Percentiles rank a stretch among this genome's conserved stretches.
These are phyloP conservation scores for Drosophila fuyamai DNA, from an alignment of 1,140 invertebrate genomes.

Conservation along the genomic window DNA sequence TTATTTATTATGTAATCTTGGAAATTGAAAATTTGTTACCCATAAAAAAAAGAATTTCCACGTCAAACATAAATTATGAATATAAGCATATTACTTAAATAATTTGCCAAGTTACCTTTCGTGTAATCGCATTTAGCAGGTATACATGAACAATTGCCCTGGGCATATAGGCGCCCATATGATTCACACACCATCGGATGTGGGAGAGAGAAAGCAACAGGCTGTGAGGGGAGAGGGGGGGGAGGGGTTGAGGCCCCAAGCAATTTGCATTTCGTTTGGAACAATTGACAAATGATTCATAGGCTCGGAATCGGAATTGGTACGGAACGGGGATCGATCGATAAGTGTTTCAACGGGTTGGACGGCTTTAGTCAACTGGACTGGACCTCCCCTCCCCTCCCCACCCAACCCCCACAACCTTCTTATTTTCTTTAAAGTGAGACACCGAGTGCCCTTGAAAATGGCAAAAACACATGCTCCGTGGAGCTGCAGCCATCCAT, in stretches of 20 bases:
- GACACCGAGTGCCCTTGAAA: constrained; percentile 69
- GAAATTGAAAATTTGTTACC: no score
- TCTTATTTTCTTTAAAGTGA: not conserved
- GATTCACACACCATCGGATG: constrained; percentile 19
- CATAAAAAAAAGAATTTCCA: not conserved
- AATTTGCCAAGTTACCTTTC: constrained; percentile 6
- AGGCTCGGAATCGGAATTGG: constrained; percentile 4
- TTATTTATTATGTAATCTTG: no score
- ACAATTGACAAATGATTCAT: constrained; percentile 74
- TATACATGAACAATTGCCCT: not conserved
- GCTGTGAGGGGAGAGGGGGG: not conserved
- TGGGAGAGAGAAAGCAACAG: constrained; percentile 1
- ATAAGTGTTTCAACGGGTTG: constrained; percentile 62
- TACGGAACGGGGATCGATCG: constrained; percentile 15
- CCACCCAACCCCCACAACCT: not conserved
- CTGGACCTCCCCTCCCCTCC: not conserved
- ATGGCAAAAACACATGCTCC: constrained; percentile 74
- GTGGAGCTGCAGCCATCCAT: constrained; percentile 36
- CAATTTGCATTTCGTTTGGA: constrained; percentile 49
- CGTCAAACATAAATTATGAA: not conserved
- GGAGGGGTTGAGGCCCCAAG: not conserved
- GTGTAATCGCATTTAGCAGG: not conserved
- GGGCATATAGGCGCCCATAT: constrained; percentile 2
- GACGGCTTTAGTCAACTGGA: constrained; percentile 34
- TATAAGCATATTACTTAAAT: not conserved